Conservation (phyloP, 2,888 invertebrate genomes). For the Serripes groenlandicus region DNA sequence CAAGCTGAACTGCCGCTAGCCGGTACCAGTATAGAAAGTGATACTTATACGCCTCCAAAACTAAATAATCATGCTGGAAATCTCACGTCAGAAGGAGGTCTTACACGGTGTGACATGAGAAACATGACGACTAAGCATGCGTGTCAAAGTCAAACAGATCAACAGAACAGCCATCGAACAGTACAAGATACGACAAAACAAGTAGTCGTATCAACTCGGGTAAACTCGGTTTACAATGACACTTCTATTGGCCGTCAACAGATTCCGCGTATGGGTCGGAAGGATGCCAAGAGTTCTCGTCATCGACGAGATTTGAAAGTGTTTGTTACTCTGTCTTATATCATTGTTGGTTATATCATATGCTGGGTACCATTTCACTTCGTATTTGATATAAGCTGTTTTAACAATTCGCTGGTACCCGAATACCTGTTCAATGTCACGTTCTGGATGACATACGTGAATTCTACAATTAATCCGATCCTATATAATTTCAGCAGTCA, state of each 20-base stretch:
- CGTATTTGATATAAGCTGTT: conserved; percentile 76
- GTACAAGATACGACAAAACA: too few species aligned
- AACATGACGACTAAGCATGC: too few species aligned
- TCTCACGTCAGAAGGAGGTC: too few species aligned
- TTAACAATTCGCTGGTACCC: conserved; percentile 70
- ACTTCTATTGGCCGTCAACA: too few species aligned
- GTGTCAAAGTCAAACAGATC: not conserved
- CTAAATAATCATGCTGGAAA: not conserved
- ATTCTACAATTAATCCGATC: conserved; percentile 80
- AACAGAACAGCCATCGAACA: too few species aligned
- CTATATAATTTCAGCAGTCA: conserved; percentile 78
- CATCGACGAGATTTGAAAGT: conserved; percentile 57
- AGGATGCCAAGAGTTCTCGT: conserved; percentile 4
- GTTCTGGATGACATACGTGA: conserved; percentile 80
- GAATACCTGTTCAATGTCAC: conserved; percentile 65
- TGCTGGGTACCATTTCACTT: conserved; percentile 81
- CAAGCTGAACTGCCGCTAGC: not conserved
- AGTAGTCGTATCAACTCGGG: not conserved
- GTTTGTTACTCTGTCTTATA: conserved; percentile 76
- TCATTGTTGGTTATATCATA: conserved; percentile 75
- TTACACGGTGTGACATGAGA: too few species aligned
- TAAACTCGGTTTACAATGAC: too few species aligned
- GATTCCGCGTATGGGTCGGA: too few species aligned
- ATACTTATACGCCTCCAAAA: not conserved
- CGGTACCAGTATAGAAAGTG: not conserved